Percentiles rank a stretch among this genome's conserved stretches.
Evolutionary conservation across 2,797 vertebrate genomes (phyloP).

Genomic region (Coregonus sp.): DNA sequence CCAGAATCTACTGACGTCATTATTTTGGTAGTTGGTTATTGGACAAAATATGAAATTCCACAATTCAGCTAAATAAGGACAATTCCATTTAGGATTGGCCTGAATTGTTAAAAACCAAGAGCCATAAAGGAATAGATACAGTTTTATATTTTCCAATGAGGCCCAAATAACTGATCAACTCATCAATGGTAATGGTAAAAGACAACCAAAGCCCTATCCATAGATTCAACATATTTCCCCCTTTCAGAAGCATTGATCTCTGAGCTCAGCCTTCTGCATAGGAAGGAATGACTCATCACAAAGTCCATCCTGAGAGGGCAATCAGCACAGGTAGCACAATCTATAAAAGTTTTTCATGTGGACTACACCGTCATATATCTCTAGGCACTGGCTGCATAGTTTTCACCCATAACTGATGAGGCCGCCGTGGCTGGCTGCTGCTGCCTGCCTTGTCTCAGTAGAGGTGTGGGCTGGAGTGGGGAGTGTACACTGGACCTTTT

Average conservation of each 20-base stretch:
- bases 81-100: neutral
- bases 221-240: neutral
- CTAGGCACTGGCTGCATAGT: neutral
- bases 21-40: neutral
- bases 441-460: neutral
- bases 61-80: neutral
- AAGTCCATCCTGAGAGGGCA: neutral
- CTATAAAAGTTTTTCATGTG: neutral
- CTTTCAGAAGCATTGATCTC: neutral
- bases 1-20: slow-evolving; percentile 30
- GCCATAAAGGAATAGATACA: neutral
- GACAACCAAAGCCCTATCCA: neutral
- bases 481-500: slow-evolving; percentile 59
- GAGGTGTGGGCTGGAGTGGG: slow-evolving; percentile 49
- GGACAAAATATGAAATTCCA: no score
- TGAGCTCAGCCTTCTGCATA: neutral
- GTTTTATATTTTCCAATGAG: neutral
- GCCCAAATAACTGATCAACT: neutral
- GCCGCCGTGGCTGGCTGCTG: neutral
- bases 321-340: neutral
- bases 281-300: neutral
- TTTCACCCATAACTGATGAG: neutral
- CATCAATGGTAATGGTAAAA: neutral
- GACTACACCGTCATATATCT: neutral
- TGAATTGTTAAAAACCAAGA: no score